phyloP scores from a whole-genome alignment of 2,888 invertebrate genomes.

The Agrochola circellaris region DNA sequence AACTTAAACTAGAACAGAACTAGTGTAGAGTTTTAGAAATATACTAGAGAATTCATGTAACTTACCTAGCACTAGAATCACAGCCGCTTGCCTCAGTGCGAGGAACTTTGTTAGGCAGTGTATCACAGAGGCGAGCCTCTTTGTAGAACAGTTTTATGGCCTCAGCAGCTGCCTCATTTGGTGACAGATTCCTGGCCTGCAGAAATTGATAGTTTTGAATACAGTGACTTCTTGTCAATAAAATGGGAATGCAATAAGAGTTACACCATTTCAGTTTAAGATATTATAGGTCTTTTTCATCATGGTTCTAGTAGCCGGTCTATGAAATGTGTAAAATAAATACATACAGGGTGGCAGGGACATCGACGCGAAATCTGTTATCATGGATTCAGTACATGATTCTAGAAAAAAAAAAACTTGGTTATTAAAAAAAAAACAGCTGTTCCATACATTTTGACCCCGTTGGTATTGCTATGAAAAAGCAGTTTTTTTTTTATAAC shows the following conservation, averaged over 20 bases:
- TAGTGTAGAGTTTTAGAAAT: background rate
- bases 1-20: too few relatives aligned
- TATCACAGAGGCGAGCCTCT: slow-evolving; percentile 96
- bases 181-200: slow-evolving; percentile 93
- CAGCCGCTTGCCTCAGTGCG: slow-evolving; percentile 89
- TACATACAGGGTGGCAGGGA: too few relatives aligned
- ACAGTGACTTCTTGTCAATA: background rate
- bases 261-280: background rate
- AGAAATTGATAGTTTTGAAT: slow-evolving; percentile 2
- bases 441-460: too few relatives aligned
- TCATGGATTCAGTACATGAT: too few relatives aligned
- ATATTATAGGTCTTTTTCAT: background rate
- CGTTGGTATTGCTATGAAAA: too few relatives aligned
- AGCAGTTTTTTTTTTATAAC: too few relatives aligned
- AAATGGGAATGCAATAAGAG: background rate
- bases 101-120: slow-evolving; percentile 93
- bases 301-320: too few relatives aligned
- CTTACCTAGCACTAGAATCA: slow-evolving; percentile 84
- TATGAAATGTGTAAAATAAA: too few relatives aligned
- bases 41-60: background rate
- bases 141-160: slow-evolving; percentile 96
- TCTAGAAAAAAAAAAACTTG: too few relatives aligned
- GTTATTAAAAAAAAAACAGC: too few relatives aligned
- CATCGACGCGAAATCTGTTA: too few relatives aligned
- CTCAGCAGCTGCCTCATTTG: slow-evolving; percentile 97